These are phyloP conservation scores for Phenacoccus solenopsis DNA, from an alignment of 1,140 invertebrate species.

Conservation along the genomic window DNA sequence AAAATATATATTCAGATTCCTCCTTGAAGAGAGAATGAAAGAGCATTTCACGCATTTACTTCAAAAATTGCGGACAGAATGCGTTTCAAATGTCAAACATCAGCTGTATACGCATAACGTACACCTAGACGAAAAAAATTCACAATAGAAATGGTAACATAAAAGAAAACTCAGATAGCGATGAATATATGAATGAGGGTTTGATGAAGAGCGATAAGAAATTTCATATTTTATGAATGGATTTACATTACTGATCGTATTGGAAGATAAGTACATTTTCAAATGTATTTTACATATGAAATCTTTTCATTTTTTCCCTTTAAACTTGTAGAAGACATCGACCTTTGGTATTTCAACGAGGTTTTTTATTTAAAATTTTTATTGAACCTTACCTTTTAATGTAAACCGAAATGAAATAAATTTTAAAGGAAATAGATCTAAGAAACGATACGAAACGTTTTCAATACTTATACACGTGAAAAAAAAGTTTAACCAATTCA, in stretches of 20 bases:
- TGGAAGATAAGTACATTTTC: not conserved
- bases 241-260: not conserved
- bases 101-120: too few species aligned
- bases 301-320: not conserved
- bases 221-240: not conserved
- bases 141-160: too few species aligned
- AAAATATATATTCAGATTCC: too few species aligned
- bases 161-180: too few species aligned
- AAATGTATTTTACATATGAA: not conserved
- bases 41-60: too few species aligned
- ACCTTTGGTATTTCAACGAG: not conserved
- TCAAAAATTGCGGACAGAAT: too few species aligned
- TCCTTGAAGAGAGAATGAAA: too few species aligned
- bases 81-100: too few species aligned
- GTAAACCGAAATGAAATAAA: not conserved
- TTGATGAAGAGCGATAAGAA: not conserved
- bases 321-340: not conserved
- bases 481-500: conserved; percentile 3
- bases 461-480: not conserved
- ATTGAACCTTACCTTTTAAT: not conserved
- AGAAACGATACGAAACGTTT: not conserved
- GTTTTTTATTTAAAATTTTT: not conserved
- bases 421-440: not conserved
- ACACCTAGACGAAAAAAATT: too few species aligned
- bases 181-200: not conserved